Evolutionary conservation across 2,113 vertebrate species (phyloP).

Genomic region (Thryonomys swinderianus): DNA sequence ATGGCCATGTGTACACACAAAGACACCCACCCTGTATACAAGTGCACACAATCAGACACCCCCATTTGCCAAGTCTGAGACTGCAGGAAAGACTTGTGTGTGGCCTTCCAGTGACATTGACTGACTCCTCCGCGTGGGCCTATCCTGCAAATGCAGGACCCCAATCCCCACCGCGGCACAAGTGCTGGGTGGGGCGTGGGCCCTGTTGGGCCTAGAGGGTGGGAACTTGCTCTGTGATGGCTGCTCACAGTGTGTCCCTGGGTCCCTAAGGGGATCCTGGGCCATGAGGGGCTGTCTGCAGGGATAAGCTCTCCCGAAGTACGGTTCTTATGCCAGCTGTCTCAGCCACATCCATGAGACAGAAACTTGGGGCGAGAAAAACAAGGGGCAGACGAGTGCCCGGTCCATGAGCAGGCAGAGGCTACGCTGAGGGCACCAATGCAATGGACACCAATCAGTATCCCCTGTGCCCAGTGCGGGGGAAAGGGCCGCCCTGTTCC

Average conservation of each 20-base stretch:
- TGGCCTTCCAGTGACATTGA: neutral
- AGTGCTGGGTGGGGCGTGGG: rapidly evolving
- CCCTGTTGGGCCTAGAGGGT: neutral
- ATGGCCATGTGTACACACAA: too few species aligned
- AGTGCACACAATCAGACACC: too few species aligned
- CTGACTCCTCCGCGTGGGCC: neutral
- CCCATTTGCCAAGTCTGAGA: rapidly evolving
- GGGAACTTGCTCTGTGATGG: rapidly evolving
- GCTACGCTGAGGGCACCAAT: too few species aligned
- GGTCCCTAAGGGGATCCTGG: too few species aligned
- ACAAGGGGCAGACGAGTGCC: neutral
- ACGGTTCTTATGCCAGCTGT: neutral
- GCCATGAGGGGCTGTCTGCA: neutral
- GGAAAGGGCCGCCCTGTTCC: neutral
- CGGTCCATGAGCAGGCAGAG: neutral
- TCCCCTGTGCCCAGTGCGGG: neutral
- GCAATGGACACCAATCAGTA: rapidly evolving
- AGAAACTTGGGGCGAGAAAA: neutral
- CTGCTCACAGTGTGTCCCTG: rapidly evolving
- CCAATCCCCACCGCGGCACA: too few species aligned
- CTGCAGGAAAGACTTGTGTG: neutral
- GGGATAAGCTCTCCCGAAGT: neutral
- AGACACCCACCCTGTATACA: too few species aligned
- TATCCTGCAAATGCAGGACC: neutral
- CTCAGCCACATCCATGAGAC: neutral